Evolutionary conservation across 2,888 invertebrate species (phyloP).

Genomic region (Drosophila helvetica): DNA sequence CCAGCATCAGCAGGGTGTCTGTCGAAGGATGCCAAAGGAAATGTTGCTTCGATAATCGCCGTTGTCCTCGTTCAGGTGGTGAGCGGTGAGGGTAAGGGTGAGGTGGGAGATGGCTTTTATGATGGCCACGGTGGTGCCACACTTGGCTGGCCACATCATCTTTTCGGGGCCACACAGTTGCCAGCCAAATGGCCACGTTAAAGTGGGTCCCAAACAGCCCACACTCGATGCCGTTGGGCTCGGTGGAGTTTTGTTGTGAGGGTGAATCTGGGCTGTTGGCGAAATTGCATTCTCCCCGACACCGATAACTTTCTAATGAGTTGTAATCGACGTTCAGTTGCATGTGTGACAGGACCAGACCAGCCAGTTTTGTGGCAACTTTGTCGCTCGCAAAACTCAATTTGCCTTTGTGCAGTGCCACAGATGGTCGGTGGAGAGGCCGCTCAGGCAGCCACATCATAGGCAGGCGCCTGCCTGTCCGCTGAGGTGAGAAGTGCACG

Average conservation of each 20-base stretch:
- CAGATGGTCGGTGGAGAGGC: conserved; percentile 9
- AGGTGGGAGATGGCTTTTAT: conserved; percentile 10
- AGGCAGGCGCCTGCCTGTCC: conserved; percentile 2
- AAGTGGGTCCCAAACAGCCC: conserved; percentile 23
- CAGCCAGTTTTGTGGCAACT: conserved; percentile 32
- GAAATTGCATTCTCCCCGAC: conserved; percentile 47
- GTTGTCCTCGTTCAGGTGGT: conserved; percentile 11
- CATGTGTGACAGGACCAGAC: conserved; percentile 14
- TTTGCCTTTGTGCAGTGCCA: conserved; percentile 24
- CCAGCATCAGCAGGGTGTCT: background rate
- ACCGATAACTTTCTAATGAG: conserved; percentile 61
- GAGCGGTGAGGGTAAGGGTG: background rate
- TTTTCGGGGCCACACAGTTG: conserved; percentile 39
- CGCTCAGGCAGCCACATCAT: background rate
- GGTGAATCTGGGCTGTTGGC: conserved; percentile 22
- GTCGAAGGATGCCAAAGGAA: conserved; percentile 15
- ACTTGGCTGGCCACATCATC: conserved; percentile 52
- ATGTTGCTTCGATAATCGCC: conserved; percentile 32
- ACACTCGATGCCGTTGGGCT: conserved; percentile 9
- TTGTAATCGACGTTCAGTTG: conserved; percentile 49
- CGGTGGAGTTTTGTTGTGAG: conserved; percentile 2
- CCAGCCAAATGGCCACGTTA: conserved; percentile 58
- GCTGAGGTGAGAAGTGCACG: conserved; percentile 29
- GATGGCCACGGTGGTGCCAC: conserved; percentile 25
- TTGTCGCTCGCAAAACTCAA: conserved; percentile 42